Evolutionary conservation across 2,797 vertebrate genomes (phyloP), one percentile per base, ranked within the genome.

Genomic region (Sebastes iracundus): DNA sequence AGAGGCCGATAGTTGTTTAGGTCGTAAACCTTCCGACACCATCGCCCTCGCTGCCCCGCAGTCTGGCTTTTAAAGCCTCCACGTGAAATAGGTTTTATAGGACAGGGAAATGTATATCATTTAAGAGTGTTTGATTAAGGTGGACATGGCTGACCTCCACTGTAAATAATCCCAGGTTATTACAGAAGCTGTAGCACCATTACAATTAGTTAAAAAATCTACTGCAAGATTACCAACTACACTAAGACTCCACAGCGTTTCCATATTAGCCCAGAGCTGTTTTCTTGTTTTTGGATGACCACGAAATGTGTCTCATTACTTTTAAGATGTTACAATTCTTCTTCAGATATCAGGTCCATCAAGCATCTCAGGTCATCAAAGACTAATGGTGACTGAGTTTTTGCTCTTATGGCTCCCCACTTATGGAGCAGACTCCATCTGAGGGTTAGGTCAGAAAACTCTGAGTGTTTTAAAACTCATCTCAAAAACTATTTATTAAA

Each of bases 1-100:
- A 87, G 88, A 92, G 87, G 85, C 87, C 23, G 69, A 63, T 55
- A 73, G 85, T 83, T 90, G 88, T 92, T 86, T 82, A 55, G 88
- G 79, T 86, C 53, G 71, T 93, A 94, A 94, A 94, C 85, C 88
- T 87, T 58, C 75, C 80, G 85, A 88, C 87, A 85, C 69, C 14
- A 0, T 68, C 30, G 61, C 87, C 75, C 66, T 73, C n/a, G 7
- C 65, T 30, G 82, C 77, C 75, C 73, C 9, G 27, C 46, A 60
- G 68, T 66, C 67, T 56, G 69, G 23, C 69, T 86, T 84, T 77
- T 79, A 71, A 64, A 83, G 76, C 67, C 52, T 69, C 46, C 76
- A 65, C 6, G 13, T 70, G 35, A 72, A 80, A 83, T 23, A 70
- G 25, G 12, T 71, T 91, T 89, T 76, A 87, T 68, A 23, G 38